Evolutionary conservation across 53 echinoderm and acorn worm species (phyloP).

Genomic region (Stichopus horrens): DNA sequence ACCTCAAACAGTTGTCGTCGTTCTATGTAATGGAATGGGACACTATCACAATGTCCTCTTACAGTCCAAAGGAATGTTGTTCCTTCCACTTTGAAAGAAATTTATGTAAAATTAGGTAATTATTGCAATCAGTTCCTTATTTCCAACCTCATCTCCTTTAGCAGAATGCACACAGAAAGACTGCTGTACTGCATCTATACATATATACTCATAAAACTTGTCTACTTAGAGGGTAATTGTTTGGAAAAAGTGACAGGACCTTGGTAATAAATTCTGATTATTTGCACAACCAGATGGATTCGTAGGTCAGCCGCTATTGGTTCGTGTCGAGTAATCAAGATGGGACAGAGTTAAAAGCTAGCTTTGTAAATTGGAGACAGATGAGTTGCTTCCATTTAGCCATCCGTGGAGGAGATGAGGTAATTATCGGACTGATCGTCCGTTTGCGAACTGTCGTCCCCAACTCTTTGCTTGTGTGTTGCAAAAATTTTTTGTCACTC

Average conservation of each 20-base stretch:
- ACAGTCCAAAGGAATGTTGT: too few species aligned
- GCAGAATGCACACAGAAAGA: neutral
- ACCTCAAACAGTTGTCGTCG: too few species aligned
- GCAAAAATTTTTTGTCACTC: too few species aligned
- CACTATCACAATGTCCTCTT: too few species aligned
- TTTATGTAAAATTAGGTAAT: too few species aligned
- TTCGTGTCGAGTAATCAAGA: neutral
- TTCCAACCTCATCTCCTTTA: neutral
- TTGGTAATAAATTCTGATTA: conserved; percentile 1
- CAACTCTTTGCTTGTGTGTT: too few species aligned
- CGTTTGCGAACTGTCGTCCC: too few species aligned
- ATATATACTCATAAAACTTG: neutral
- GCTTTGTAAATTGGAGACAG: neutral
- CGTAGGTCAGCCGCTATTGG: neutral
- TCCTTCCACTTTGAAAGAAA: too few species aligned
- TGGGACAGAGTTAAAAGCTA: neutral
- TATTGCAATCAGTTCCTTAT: too few species aligned
- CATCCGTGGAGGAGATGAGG: neutral
- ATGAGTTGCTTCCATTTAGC: neutral
- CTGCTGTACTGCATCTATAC: neutral
- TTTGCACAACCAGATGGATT: neutral
- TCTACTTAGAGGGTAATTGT: neutral
- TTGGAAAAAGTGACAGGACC: neutral
- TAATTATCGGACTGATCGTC: too few species aligned
- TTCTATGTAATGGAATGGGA: too few species aligned